phyloP scores from a whole-genome alignment of 2,888 invertebrate genomes.

The Protophormia terraenovae region DNA sequence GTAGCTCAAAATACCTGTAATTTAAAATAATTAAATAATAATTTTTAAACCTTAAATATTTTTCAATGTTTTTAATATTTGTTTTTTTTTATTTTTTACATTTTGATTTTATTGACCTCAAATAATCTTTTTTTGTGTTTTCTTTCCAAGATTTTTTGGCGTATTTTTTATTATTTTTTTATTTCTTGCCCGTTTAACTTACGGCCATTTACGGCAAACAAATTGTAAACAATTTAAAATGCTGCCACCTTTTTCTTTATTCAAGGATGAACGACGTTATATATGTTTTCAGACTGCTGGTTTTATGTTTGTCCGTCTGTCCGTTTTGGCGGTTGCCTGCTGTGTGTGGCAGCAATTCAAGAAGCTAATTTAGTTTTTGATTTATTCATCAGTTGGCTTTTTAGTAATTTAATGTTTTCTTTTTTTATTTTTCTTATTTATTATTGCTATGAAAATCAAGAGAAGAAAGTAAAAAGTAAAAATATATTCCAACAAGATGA shows the following conservation, averaged over 20 bases:
- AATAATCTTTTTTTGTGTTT: background rate
- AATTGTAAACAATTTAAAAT: conserved; percentile 25
- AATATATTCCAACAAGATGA: background rate
- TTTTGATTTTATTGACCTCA: background rate
- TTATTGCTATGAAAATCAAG: background rate
- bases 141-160: background rate
- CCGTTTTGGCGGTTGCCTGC: background rate
- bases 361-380: conserved; percentile 10
- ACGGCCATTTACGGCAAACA: background rate
- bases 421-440: no score
- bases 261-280: no score
- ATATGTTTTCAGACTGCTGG: background rate
- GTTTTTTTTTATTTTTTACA: background rate
- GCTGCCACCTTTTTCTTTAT: background rate
- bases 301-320: background rate
- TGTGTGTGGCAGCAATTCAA: conserved; percentile 1
- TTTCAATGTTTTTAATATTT: background rate
- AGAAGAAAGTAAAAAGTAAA: no score
- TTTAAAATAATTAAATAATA: no score
- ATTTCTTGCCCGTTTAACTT: background rate
- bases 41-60: background rate
- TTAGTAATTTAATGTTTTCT: background rate
- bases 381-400: conserved; percentile 9
- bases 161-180: no score
- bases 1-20: no score